Evolutionary conservation across 2,113 vertebrate genomes (phyloP).

Genomic region (Cichladusa arquata): DNA sequence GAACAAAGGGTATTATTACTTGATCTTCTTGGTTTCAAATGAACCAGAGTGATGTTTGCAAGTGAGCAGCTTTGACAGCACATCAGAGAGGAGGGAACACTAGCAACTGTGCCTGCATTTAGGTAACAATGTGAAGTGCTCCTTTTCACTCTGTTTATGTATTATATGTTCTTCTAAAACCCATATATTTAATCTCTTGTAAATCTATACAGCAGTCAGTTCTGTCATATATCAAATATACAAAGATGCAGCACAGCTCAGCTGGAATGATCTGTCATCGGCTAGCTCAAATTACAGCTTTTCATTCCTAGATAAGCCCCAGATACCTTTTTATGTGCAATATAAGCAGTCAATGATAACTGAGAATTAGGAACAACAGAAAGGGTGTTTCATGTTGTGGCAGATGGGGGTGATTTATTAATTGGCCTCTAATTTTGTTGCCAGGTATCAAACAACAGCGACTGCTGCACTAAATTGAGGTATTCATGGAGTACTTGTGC

Average conservation of each 20-base stretch:
- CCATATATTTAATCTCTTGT: background rate
- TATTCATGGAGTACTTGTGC: background rate
- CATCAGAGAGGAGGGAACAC: background rate
- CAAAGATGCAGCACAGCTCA: background rate
- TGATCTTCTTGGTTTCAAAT: background rate
- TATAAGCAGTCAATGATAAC: background rate
- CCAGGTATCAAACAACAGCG: background rate
- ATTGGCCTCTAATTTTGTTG: slow-evolving; percentile 17
- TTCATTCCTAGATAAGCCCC: background rate
- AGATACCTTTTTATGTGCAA: background rate
- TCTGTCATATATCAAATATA: background rate
- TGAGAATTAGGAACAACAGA: slow-evolving; percentile 13
- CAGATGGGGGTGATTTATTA: slow-evolving; percentile 34
- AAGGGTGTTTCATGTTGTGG: background rate
- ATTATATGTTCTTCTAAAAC: background rate
- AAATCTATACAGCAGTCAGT: background rate
- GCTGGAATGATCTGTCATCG: background rate
- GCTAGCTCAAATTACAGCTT: background rate
- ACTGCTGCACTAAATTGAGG: background rate
- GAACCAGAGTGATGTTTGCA: background rate
- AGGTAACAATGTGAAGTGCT: background rate
- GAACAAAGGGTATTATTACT: background rate
- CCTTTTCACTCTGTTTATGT: background rate
- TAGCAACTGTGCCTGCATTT: background rate
- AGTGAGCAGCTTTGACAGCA: background rate